Evolutionary conservation across 1,140 invertebrate genomes (phyloP).

Genomic region (Leptinotarsa lineolata): DNA sequence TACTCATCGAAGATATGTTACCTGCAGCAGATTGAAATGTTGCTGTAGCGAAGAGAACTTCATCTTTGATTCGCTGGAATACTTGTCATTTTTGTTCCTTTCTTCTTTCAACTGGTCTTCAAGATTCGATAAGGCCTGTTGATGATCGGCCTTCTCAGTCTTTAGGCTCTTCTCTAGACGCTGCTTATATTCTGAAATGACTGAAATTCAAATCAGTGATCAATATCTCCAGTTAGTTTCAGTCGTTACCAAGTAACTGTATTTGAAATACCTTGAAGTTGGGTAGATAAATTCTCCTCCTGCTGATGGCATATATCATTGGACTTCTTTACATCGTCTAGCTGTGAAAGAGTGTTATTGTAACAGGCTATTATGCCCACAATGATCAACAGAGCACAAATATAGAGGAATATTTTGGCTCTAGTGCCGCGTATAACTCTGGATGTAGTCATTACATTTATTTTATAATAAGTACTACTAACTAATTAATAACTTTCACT

Average conservation of each 20-base stretch:
- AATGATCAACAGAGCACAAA: constrained; percentile 56
- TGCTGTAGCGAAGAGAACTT: constrained; percentile 57
- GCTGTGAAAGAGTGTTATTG: constrained; percentile 58
- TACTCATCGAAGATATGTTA: constrained; percentile 3
- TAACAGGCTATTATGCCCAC: constrained; percentile 59
- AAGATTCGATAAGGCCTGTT: constrained; percentile 53
- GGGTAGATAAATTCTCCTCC: constrained; percentile 59
- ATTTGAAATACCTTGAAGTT: constrained; percentile 56
- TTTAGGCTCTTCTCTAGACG: constrained; percentile 58
- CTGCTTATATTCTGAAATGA: constrained; percentile 57
- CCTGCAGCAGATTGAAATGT: constrained; percentile 58
- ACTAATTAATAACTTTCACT: constrained; percentile 24
- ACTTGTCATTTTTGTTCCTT: constrained; percentile 55
- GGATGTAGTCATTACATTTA: constrained; percentile 58
- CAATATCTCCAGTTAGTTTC: not conserved
- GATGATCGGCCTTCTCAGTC: constrained; percentile 57
- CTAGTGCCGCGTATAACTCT: constrained; percentile 60
- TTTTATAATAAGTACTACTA: not conserved
- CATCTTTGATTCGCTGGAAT: constrained; percentile 52
- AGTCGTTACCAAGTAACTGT: not conserved
- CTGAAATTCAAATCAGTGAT: constrained; percentile 40
- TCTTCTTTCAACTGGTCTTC: constrained; percentile 56
- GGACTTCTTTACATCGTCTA: constrained; percentile 58
- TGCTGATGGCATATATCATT: constrained; percentile 56
- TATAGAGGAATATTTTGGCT: constrained; percentile 57